phyloP scores from a whole-genome alignment of 2,113 vertebrate genomes.

The Pteronura brasiliensis region DNA sequence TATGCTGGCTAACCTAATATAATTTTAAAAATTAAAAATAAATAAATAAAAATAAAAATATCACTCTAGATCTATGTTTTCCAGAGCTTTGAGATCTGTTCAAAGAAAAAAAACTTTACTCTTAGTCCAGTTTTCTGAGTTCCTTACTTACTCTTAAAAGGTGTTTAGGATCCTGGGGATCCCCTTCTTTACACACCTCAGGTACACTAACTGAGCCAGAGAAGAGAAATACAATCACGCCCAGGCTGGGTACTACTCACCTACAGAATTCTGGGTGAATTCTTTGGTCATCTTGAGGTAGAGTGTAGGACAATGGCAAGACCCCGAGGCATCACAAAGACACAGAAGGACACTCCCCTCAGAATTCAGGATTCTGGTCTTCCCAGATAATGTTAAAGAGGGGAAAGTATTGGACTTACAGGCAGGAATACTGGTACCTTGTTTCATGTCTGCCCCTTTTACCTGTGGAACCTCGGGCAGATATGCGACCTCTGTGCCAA shows the following conservation, averaged over 20 bases:
- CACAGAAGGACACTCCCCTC: neutral
- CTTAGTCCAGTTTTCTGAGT: neutral
- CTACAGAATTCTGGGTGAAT: neutral
- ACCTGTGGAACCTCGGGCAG: neutral
- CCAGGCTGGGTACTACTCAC: neutral
- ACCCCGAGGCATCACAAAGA: neutral
- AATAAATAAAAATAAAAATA: neutral
- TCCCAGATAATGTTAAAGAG: neutral
- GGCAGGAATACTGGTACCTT: neutral
- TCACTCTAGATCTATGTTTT: neutral
- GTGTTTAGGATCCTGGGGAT: neutral
- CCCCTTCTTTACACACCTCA: neutral
- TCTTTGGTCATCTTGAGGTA: neutral
- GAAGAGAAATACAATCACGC: neutral
- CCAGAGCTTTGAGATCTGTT: neutral
- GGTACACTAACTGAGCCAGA: neutral
- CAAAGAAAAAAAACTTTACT: neutral
- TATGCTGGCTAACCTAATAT: too few relatives aligned
- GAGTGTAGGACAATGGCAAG: neutral
- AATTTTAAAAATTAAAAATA: too few relatives aligned
- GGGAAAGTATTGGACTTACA: neutral
- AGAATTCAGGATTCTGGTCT: neutral
- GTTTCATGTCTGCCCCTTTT: neutral
- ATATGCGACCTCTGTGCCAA: neutral
- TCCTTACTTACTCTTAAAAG: neutral